phyloP scores from a whole-genome alignment of 2,797 vertebrate genomes.

The Mustela erminea region DNA sequence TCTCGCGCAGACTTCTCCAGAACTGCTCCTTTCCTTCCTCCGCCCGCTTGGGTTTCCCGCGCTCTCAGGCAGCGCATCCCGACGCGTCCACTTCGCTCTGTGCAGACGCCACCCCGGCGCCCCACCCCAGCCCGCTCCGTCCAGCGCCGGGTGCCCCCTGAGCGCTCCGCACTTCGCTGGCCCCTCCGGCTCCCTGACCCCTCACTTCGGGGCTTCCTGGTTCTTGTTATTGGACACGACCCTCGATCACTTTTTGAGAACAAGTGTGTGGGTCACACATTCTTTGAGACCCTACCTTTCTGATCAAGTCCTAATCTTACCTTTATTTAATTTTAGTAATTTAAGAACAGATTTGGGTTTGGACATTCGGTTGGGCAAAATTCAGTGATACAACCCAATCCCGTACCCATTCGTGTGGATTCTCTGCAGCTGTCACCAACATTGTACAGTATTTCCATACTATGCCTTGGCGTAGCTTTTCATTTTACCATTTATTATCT shows the following conservation, averaged over 20 bases:
- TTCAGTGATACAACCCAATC: background rate
- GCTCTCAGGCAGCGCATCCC: too few relatives aligned
- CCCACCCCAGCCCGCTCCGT: background rate
- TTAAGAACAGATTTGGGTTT: background rate
- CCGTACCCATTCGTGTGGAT: background rate
- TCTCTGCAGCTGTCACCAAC: background rate
- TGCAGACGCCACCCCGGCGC: background rate
- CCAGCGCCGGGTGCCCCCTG: background rate
- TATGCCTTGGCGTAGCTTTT: background rate
- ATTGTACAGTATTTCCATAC: background rate
- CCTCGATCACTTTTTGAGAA: background rate
- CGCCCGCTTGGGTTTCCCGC: background rate
- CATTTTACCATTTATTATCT: background rate
- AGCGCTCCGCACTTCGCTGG: accelerated
- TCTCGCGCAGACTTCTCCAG: background rate
- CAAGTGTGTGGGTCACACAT: background rate
- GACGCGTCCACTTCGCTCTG: background rate
- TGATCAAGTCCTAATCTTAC: background rate
- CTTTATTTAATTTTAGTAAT: background rate
- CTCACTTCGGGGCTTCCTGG: background rate
- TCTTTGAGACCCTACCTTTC: background rate
- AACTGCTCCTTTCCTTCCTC: background rate
- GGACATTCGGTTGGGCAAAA: background rate
- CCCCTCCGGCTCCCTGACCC: background rate
- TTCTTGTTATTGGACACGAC: background rate